Evolutionary conservation across 2,797 vertebrate genomes (phyloP).

Genomic region (Linurgus olivaceus): DNA sequence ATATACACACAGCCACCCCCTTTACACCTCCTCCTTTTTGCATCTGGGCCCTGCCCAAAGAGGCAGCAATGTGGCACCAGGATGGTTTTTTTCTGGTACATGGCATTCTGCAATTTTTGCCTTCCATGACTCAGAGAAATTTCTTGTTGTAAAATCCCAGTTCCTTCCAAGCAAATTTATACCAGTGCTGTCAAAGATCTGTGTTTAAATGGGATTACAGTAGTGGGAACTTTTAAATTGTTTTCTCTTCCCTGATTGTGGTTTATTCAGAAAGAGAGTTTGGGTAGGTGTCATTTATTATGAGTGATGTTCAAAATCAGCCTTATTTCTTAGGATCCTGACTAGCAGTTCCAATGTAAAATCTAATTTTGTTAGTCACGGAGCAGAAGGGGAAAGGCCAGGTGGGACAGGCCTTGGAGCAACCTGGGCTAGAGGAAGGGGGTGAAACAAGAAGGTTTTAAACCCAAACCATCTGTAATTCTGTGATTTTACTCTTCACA

Average conservation of each 20-base stretch:
- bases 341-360: neutral
- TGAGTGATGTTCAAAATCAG: neutral
- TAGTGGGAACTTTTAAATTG: neutral
- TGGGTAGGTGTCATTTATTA: neutral
- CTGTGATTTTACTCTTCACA: neutral
- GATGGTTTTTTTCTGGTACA: neutral
- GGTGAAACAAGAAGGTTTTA: neutral
- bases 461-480: neutral
- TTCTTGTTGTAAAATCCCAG: neutral
- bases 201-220: neutral
- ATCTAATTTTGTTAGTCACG: neutral
- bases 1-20: neutral
- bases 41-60: neutral
- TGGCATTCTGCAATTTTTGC: neutral
- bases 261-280: neutral
- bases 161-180: neutral
- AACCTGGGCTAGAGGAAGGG: neutral
- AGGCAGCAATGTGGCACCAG: neutral
- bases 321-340: neutral
- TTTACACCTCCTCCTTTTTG: neutral
- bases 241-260: neutral
- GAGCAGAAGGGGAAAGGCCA: neutral
- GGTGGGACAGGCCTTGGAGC: neutral
- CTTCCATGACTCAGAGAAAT: neutral
- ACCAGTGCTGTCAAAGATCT: neutral